Base-by-base conservation (phyloP, 1,140 invertebrate species). In the Hypothenemus hampei region DNA sequence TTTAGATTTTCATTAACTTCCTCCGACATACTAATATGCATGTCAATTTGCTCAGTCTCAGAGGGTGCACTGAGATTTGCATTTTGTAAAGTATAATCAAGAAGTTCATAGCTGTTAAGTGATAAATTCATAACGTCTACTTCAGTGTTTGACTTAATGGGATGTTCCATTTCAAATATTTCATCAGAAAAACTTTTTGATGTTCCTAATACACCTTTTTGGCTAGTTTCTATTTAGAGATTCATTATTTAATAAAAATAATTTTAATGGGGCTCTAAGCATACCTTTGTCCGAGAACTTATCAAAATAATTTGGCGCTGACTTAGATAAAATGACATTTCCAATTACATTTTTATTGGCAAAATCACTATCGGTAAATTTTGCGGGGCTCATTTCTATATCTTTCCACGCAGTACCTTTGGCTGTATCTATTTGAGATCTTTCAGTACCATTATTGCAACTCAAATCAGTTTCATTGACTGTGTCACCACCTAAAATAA, bases 321-420 rank as follows among this genome's bases (percentile, higher is more conserved):
- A 61, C 4, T 19, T 46, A 3, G 61, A 56, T 5, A 40, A 58
- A 22, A 63, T 22, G 11, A 54, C 44, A 18, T 58, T 45, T 31
- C 57, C 35, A 5, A 21, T 43, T 15, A 77, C 64, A 69, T 82
- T 83, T 48, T 80, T 80, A 66, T 83, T 83, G n/a, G 73, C 70
- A 57, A 78, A 75, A 67, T 81, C 77, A 63, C 75, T 77, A 58
- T 75, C 73, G 13, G 72, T 55, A 31, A 45, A 53, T 23, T 53
- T 7, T 13, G 0, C 10, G 19, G 19, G 4, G 18, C n/a, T 18
- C 10, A 13, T 3, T 39, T 19, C n/a, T 39, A 10, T 39, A 10
- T 16, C 36, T 39, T 39, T 18, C n/a, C n/a, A n/a, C n/a, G n/a
- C n/a, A n/a, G 16, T 18, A 37, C 7, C 36, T 13, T 37, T 37